phyloP scores from a whole-genome alignment of 2,888 invertebrate species.

The Orgyia antiqua region DNA sequence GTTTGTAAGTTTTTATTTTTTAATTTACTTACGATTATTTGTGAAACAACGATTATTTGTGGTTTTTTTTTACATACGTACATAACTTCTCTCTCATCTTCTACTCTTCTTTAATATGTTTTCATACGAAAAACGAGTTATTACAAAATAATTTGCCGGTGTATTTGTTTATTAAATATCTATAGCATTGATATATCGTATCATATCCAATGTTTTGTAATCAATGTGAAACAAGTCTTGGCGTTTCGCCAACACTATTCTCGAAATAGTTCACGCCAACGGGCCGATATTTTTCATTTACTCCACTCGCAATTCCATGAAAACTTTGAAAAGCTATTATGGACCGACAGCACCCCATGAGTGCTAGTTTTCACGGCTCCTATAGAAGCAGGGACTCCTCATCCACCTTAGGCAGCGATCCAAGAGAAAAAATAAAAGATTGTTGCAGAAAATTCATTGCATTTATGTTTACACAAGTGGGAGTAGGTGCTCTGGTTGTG shows the following conservation, averaged over 20 bases:
- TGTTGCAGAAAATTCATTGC: slow-evolving; percentile 91
- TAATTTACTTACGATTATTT: no score
- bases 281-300: slow-evolving; percentile 28
- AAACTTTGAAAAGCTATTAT: slow-evolving; percentile 28
- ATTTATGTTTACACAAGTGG: slow-evolving; percentile 95
- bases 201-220: slow-evolving; percentile 52
- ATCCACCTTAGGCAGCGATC: slow-evolving; percentile 81
- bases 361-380: slow-evolving; percentile 76
- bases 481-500: slow-evolving; percentile 91
- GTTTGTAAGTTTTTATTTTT: no score
- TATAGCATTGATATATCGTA: no score
- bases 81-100: no score
- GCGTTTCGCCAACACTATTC: slow-evolving; percentile 52
- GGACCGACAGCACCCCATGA: slow-evolving; percentile 55
- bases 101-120: no score
- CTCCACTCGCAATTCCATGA: slow-evolving; percentile 23
- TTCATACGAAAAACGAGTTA: no score
- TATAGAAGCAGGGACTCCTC: slow-evolving; percentile 82
- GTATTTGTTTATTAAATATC: no score
- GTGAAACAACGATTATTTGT: no score
- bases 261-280: slow-evolving; percentile 53
- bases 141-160: no score
- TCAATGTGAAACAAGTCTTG: slow-evolving; percentile 44
- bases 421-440: slow-evolving; percentile 87
- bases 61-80: no score